Conservation (phyloP, 2,797 vertebrate genomes). For the Diceros bicornis region DNA sequence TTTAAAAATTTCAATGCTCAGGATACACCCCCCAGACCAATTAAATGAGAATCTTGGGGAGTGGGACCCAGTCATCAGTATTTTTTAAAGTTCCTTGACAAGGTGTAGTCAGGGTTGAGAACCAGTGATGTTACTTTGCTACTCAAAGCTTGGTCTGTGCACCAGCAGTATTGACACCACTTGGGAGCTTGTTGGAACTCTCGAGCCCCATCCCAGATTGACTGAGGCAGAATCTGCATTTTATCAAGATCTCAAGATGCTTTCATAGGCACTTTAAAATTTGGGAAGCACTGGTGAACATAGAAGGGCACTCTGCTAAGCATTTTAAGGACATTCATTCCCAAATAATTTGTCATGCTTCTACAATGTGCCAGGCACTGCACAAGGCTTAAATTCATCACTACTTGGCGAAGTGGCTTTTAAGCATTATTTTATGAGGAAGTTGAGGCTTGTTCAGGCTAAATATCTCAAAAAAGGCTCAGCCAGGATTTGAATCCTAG, state of each 20-base stretch:
- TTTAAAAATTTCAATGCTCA: not conserved
- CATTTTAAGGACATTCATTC: not conserved
- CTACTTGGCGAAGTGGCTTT: not conserved
- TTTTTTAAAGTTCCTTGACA: not conserved
- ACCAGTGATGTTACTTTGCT: not conserved
- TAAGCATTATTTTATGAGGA: conserved; percentile 12
- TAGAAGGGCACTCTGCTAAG: not conserved
- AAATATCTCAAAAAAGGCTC: conserved; percentile 40
- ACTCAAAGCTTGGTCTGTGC: not conserved
- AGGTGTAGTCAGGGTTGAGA: not conserved
- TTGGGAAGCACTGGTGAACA: not conserved
- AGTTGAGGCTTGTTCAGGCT: not conserved
- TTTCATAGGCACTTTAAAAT: conserved; percentile 1
- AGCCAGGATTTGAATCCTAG: not conserved
- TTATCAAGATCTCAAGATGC: conserved; percentile 22
- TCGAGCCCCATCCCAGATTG: not conserved
- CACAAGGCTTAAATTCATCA: not conserved
- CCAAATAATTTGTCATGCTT: not conserved
- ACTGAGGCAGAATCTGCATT: conserved; percentile 31
- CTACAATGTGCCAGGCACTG: not conserved
- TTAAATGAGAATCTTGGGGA: not conserved
- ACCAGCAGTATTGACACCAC: not conserved
- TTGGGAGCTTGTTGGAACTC: not conserved
- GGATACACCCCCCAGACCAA: not conserved
- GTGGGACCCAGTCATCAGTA: not conserved